These are phyloP conservation scores for Philhelius pedissequus DNA, from an alignment of 2,888 invertebrate genomes.

Conservation along the genomic window DNA sequence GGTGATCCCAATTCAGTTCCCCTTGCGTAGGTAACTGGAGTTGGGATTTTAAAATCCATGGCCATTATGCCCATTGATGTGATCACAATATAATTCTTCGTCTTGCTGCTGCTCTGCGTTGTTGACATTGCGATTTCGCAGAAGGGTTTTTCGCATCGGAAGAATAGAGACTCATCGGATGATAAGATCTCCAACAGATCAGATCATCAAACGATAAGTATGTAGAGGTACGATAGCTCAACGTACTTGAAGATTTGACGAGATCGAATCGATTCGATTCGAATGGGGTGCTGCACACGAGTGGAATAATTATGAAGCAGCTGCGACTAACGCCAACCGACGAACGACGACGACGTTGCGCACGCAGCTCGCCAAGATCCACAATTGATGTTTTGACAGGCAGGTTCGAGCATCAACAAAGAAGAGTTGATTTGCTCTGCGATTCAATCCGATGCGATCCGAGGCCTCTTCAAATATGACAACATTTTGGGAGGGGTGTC, in stretches of 20 bases:
- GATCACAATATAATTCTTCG: conserved; percentile 31
- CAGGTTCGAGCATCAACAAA: conserved; percentile 64
- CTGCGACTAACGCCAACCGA: neutral
- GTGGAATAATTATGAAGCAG: neutral
- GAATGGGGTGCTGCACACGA: neutral
- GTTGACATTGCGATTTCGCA: conserved; percentile 61
- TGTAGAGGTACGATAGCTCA: neutral
- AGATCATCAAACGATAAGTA: conserved; percentile 63
- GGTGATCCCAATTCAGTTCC: conserved; percentile 21
- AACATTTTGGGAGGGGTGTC: conserved; percentile 53
- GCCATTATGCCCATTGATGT: conserved; percentile 31
- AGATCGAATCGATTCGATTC: conserved; percentile 28
- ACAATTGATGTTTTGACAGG: conserved; percentile 67
- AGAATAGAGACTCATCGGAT: conserved; percentile 9
- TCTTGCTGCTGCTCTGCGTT: conserved; percentile 36
- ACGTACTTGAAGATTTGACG: conserved; percentile 53
- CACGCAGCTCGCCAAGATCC: conserved; percentile 19
- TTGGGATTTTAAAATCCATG: conserved; percentile 1
- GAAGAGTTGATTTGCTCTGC: conserved; percentile 35
- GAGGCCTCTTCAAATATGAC: conserved; percentile 61
- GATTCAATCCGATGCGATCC: too few species aligned
- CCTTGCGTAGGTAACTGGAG: conserved; percentile 19
- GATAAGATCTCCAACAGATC: conserved; percentile 65
- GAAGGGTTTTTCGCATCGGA: conserved; percentile 35
- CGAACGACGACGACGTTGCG: neutral